Evolutionary conservation across 1,140 invertebrate genomes (phyloP), one percentile per base, ranked within the genome.

Genomic region (Oedothorax gibbosus): DNA sequence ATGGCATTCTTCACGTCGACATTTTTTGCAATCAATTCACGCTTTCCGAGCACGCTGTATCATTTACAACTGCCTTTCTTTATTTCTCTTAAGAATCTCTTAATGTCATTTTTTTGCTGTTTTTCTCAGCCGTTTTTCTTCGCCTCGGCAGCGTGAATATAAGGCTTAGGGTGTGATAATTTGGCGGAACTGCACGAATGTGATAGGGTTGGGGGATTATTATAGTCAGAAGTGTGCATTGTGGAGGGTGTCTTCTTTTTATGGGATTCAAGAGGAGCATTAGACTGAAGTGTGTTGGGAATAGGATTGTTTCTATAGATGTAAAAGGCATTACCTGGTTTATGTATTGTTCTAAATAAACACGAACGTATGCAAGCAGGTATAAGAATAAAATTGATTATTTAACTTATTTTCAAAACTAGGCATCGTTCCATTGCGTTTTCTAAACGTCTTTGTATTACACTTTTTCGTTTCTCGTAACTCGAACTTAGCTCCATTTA

Each of bases 131-230:
- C 10, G 15, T n/a, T 7, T 53, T 53, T 71, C 54, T 71, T n/a
- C 11, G 1, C 69, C 50, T 18, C 15, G 6, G 15, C 51, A 18
- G 10, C 51, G 14, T 51, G 6, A 71, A 54, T 49, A n/a, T 53
- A 49, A 9, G 15, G 35, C 35, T 35, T 35, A 35, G 35, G 35
- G 35, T 35, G 35, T 35, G 69, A 71, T 71, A 71, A 71, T 71
- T 71, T 71, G 15, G 68, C 35, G 49, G 68, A 69, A 69, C 15
- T 9, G 49, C 35, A 15, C 12, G 49, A 69, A 50, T 10, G 69
- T 51, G 69, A 53, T 71, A 71, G 20, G 69, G 69, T 71, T 71
- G 69, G 69, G n/a, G 69, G 69, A 15, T 51, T 71, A 71, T 71
- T 71, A 51, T 20, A n/a, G 69, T 10, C 49, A 53, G 35, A 35